Conservation (phyloP, 1,140 invertebrate genomes). For the Anthonomus grandis region DNA sequence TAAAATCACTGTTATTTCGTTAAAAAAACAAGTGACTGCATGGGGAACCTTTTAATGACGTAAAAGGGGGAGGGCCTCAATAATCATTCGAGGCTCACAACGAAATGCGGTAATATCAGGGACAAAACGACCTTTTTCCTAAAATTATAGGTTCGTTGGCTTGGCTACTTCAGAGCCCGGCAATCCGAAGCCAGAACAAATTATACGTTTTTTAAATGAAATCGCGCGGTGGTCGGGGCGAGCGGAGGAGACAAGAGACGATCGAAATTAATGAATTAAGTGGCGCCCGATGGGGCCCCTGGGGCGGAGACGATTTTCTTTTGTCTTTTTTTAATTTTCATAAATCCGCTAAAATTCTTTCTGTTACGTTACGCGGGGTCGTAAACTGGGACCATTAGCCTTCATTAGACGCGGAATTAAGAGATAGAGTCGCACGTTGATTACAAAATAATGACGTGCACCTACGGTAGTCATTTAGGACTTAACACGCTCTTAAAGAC, state of each 20-base stretch:
- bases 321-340: too few species aligned
- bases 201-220: constrained; percentile 10
- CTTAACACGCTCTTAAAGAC: too few species aligned
- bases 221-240: not conserved
- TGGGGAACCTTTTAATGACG: too few species aligned
- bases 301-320: not conserved
- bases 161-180: not conserved
- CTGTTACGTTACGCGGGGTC: too few species aligned
- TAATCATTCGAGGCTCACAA: not conserved
- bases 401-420: too few species aligned
- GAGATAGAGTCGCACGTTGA: not conserved
- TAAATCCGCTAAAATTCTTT: too few species aligned
- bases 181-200: constrained; percentile 1
- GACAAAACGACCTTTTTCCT: not conserved
- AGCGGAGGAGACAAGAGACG: not conserved
- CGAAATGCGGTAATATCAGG: not conserved
- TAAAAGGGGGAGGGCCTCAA: too few species aligned
- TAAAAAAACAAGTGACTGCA: too few species aligned
- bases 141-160: not conserved
- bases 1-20: too few species aligned
- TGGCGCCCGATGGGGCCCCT: too few species aligned
- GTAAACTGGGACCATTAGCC: too few species aligned
- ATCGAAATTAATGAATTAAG: constrained; percentile 1
- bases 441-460: not conserved
- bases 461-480: constrained; percentile 2